Conservation (phyloP, 2,888 invertebrate species). For the Sarcophaga variegata region DNA sequence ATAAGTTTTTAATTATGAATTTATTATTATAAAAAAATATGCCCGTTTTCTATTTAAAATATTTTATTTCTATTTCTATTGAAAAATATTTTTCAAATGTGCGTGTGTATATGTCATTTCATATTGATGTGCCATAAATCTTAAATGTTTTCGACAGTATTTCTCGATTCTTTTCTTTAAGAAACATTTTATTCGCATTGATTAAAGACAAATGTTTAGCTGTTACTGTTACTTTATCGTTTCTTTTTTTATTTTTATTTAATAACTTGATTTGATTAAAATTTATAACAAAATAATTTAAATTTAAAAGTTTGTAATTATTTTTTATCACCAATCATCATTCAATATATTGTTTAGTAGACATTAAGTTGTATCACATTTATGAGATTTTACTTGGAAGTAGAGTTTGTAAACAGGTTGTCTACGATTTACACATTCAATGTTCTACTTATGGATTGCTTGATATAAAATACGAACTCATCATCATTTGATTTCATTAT, state of each 20-base stretch:
- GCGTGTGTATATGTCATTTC: constrained; percentile 14
- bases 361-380: too few species aligned
- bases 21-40: constrained; percentile 6
- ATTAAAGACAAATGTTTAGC: constrained; percentile 13
- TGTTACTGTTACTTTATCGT: background rate
- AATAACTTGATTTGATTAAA: constrained; percentile 37
- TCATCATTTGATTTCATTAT: too few species aligned
- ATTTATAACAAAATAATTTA: constrained; percentile 10
- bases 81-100: background rate
- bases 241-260: background rate
- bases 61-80: background rate
- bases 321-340: too few species aligned
- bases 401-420: too few species aligned
- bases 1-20: constrained; percentile 67
- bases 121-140: constrained; percentile 40
- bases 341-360: too few species aligned
- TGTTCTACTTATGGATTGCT: too few species aligned
- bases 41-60: constrained; percentile 13
- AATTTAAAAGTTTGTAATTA: too few species aligned
- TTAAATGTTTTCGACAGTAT: constrained; percentile 26
- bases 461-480: too few species aligned
- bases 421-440: too few species aligned
- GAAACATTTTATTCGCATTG: background rate
- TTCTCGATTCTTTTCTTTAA: background rate
- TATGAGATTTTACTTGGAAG: too few species aligned